phyloP scores from a whole-genome alignment of 2,888 invertebrate genomes.

The Andrena hattorfiana region DNA sequence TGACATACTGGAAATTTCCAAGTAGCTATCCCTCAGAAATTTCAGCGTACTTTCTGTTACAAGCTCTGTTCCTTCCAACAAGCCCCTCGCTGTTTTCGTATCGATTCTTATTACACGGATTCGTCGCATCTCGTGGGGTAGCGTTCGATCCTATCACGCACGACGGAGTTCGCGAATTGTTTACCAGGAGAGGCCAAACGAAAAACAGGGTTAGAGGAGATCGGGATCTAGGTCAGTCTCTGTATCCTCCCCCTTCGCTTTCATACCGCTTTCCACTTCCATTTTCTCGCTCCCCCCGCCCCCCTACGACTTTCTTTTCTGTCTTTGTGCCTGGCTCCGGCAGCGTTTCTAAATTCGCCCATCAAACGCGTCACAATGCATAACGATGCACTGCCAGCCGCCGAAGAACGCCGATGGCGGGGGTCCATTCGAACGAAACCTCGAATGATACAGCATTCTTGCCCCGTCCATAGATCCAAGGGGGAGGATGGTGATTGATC shows the following conservation, averaged over 20 bases:
- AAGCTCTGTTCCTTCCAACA: not conserved
- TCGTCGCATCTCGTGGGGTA: constrained; percentile 11
- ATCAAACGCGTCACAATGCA: constrained; percentile 63
- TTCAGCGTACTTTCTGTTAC: constrained; percentile 4
- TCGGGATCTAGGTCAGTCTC: constrained; percentile 61
- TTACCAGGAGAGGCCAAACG: constrained; percentile 46
- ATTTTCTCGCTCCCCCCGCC: constrained; percentile 33
- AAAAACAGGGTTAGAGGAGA: constrained; percentile 58
- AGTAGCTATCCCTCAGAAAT: too few species aligned
- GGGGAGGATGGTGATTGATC: constrained; percentile 1
- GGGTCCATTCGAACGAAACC: constrained; percentile 16
- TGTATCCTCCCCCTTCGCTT: constrained; percentile 41
- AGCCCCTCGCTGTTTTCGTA: constrained; percentile 3
- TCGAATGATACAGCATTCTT: constrained; percentile 10
- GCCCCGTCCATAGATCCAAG: not conserved
- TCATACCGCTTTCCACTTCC: constrained; percentile 24
- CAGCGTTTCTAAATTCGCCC: constrained; percentile 51
- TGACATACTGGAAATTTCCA: too few species aligned
- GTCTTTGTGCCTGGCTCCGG: constrained; percentile 24
- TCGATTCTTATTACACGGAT: constrained; percentile 50
- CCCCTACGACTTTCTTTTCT: constrained; percentile 23
- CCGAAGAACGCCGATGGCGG: constrained; percentile 35
- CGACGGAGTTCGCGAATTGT: constrained; percentile 52
- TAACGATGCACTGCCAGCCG: constrained; percentile 58
- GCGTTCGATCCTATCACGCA: constrained; percentile 49